phyloP scores from a whole-genome alignment of 2,113 vertebrate species.

The Vulpes lagopus region DNA sequence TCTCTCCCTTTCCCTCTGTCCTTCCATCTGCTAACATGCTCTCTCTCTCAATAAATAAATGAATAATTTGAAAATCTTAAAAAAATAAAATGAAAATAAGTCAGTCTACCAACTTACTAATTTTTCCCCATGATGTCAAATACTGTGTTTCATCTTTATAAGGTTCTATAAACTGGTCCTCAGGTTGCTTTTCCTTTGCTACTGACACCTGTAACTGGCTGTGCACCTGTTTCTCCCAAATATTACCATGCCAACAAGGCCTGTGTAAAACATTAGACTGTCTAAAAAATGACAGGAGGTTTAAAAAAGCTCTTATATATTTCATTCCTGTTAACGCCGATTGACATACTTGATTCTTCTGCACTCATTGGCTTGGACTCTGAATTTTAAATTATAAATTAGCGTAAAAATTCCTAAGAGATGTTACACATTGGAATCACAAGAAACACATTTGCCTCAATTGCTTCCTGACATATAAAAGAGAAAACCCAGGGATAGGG shows the following conservation, averaged over 20 bases:
- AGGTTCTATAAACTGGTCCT: not conserved
- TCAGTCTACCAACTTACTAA: not conserved
- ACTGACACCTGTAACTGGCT: not conserved
- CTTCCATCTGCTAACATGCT: not conserved
- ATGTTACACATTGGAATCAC: not conserved
- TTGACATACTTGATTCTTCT: not conserved
- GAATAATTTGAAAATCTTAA: not conserved
- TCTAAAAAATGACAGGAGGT: not conserved
- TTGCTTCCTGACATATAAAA: not conserved
- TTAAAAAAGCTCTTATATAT: not conserved
- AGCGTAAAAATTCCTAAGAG: not conserved
- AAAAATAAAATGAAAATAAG: not conserved
- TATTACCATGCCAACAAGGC: not conserved
- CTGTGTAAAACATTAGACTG: not conserved
- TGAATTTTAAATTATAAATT: constrained; percentile 43
- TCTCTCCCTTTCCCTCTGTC: not conserved
- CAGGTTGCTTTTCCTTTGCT: not conserved
- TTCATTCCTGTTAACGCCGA: not conserved
- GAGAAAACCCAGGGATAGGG: not conserved
- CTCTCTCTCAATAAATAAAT: not conserved
- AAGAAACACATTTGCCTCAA: constrained; percentile 1
- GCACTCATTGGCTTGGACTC: not conserved
- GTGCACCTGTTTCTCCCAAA: not conserved
- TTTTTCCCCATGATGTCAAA: not conserved
- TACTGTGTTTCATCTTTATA: not conserved